Evolutionary conservation across 2,113 vertebrate genomes (phyloP).

Genomic region (Mystacornis crossleyi): DNA sequence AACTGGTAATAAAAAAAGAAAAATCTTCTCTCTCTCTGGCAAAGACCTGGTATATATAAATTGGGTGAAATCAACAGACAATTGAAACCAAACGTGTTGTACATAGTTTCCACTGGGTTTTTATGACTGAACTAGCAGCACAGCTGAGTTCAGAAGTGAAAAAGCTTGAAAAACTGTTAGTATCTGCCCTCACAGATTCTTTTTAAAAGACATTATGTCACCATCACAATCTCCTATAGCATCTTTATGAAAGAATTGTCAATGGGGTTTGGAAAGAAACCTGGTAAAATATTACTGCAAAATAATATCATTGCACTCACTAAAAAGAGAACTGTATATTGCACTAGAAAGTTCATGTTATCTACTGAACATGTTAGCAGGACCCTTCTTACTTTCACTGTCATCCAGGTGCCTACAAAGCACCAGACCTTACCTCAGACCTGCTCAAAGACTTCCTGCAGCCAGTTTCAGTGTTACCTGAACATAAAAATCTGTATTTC

Average conservation of each 20-base stretch:
- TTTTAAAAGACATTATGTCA: background rate
- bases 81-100: constrained; percentile 2
- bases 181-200: background rate
- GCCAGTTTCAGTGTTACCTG: background rate
- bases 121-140: background rate
- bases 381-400: background rate
- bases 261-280: background rate
- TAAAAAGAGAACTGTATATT: background rate
- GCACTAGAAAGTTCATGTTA: background rate
- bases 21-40: background rate
- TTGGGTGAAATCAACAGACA: constrained; percentile 40
- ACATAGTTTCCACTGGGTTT: constrained; percentile 40
- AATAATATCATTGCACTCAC: background rate
- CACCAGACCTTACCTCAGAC: background rate
- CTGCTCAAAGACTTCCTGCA: background rate
- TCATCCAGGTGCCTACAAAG: background rate
- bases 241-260: background rate
- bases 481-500: background rate
- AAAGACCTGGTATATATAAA: background rate
- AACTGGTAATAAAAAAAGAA: background rate
- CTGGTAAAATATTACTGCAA: background rate
- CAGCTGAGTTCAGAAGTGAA: background rate
- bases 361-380: background rate
- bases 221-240: background rate
- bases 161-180: background rate